These are phyloP conservation scores for Crypturellus tataupa DNA, from an alignment of 2,797 vertebrate genomes.

Conservation along the genomic window DNA sequence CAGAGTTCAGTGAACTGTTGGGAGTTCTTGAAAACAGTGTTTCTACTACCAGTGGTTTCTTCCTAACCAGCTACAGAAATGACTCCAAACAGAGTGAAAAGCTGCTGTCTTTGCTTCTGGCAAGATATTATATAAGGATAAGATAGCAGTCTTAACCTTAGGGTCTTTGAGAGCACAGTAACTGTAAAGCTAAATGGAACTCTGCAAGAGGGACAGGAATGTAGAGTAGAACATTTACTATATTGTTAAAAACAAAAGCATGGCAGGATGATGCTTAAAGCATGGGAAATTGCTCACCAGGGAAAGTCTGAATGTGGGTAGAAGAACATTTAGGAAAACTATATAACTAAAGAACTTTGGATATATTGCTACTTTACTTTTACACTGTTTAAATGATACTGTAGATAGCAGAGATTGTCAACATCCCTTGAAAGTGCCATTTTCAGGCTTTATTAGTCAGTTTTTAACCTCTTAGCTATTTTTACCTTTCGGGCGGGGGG, in stretches of 20 bases:
- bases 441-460: background rate
- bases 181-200: background rate
- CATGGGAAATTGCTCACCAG: background rate
- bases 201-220: background rate
- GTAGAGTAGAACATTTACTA: background rate
- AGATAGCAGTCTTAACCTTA: background rate
- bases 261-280: background rate
- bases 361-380: background rate
- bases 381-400: background rate
- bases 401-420: background rate
- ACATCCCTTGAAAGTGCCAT: background rate
- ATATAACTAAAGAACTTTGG: background rate
- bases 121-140: background rate
- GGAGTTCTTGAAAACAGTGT: background rate
- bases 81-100: background rate
- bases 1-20: background rate
- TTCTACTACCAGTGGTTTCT: background rate
- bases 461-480: background rate
- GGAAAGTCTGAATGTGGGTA: rapidly evolving
- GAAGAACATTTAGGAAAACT: background rate
- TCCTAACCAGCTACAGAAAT: background rate
- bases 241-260: background rate
- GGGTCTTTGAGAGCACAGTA: background rate
- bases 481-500: background rate
- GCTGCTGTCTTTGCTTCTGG: background rate